Percentiles rank a stretch among this genome's conserved stretches.
These are phyloP conservation scores for Apistogramma diplotaenia DNA, from an alignment of 2,113 vertebrate species.

Conservation along the genomic window DNA sequence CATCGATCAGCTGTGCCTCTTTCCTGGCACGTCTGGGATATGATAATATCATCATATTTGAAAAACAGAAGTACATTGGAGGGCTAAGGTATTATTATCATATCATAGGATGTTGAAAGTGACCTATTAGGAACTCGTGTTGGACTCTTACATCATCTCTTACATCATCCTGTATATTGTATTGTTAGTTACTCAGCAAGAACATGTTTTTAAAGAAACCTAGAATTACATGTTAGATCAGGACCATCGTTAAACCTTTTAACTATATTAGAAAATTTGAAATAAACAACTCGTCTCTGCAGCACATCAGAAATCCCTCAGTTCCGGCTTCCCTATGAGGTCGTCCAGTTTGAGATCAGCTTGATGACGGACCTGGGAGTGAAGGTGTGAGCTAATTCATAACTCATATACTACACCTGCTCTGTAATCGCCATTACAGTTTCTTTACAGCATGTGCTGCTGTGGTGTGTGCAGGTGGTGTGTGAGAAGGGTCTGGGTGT, in stretches of 20 bases:
- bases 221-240: background rate
- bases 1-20: slow-evolving; percentile 71
- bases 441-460: background rate
- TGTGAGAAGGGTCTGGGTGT: slow-evolving; percentile 81
- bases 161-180: background rate
- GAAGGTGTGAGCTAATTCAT: slow-evolving; percentile 48
- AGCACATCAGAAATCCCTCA: slow-evolving; percentile 90
- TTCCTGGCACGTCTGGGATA: slow-evolving; percentile 74
- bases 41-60: slow-evolving; percentile 67
- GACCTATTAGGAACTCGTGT: too few relatives aligned
- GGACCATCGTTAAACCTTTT: background rate
- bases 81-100: slow-evolving; percentile 62
- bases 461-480: slow-evolving; percentile 74
- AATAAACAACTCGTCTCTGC: too few relatives aligned
- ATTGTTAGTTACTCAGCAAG: background rate
- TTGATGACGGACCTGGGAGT: slow-evolving; percentile 92
- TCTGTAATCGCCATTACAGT: background rate
- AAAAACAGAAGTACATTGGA: slow-evolving; percentile 70
- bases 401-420: background rate
- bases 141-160: too few relatives aligned
- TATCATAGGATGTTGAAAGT: background rate
- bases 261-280: background rate
- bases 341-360: slow-evolving; percentile 87
- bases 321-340: slow-evolving; percentile 86
- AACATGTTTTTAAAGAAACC: background rate